Percentiles rank a stretch among this genome's conserved stretches.
Conservation (phyloP, 2,113 vertebrate genomes). For the Phocoena phocoena region DNA sequence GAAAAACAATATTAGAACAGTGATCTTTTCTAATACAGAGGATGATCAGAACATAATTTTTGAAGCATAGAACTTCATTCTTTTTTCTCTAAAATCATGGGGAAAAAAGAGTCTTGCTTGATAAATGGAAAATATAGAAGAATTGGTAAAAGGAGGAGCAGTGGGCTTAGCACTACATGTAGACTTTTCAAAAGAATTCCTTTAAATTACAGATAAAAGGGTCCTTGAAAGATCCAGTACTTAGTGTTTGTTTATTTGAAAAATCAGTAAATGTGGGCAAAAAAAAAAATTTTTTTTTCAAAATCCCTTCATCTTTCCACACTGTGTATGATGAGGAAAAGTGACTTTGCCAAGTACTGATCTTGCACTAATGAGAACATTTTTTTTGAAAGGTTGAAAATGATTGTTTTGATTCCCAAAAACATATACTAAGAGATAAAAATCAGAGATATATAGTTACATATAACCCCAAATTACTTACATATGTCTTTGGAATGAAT, state of each 20-base stretch:
- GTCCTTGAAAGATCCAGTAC: not conserved
- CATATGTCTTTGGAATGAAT: not conserved
- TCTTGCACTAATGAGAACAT: not conserved
- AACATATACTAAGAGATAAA: not conserved
- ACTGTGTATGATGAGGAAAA: not conserved
- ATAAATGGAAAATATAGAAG: not conserved
- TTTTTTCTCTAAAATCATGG: not conserved
- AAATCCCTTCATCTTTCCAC: slow-evolving; percentile 18
- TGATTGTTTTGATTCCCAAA: slow-evolving; percentile 10
- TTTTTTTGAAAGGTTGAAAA: not conserved
- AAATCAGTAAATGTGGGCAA: not conserved
- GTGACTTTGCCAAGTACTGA: not conserved
- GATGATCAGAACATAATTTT: not conserved
- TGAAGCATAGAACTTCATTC: not conserved
- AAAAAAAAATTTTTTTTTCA: not conserved
- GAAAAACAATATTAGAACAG: not conserved
- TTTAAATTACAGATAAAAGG: slow-evolving; percentile 20
- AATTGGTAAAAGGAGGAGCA: not conserved
- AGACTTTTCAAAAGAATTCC: not conserved
- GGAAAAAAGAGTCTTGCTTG: not conserved
- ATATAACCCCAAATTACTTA: not conserved
- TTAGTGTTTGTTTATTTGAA: not conserved
- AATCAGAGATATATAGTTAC: not conserved
- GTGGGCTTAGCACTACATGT: not conserved
- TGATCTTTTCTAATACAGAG: not conserved